Conservation (phyloP, 2,797 vertebrate genomes). For the Lophius americanus region DNA sequence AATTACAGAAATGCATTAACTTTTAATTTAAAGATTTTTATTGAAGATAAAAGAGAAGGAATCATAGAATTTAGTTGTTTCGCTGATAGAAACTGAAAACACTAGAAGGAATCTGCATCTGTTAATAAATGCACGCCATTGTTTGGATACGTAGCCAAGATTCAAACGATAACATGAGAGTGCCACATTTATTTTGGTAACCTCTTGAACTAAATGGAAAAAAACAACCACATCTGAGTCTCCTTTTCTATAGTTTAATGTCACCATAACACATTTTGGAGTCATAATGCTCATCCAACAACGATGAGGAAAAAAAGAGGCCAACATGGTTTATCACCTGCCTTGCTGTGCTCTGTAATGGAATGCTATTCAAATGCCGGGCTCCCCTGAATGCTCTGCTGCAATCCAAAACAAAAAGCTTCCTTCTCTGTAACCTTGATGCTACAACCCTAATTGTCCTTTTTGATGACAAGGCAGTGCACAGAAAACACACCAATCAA, state of each 20-base stretch:
- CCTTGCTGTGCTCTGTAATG: slow-evolving; percentile 56
- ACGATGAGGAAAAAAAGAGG: slow-evolving; percentile 53
- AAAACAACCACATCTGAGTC: slow-evolving; percentile 19
- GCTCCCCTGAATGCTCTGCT: slow-evolving; percentile 50
- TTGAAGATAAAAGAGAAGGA: slow-evolving; percentile 20
- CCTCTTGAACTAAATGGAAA: slow-evolving; percentile 28
- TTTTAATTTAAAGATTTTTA: no score
- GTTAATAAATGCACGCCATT: slow-evolving; percentile 29
- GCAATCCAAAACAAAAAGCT: slow-evolving; percentile 64
- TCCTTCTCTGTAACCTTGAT: slow-evolving; percentile 70
- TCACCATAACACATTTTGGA: slow-evolving; percentile 43
- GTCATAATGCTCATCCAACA: slow-evolving; percentile 35
- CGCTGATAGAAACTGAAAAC: slow-evolving; percentile 30
- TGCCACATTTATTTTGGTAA: slow-evolving; percentile 46
- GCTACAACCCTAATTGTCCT: slow-evolving; percentile 50
- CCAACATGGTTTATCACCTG: slow-evolving; percentile 53
- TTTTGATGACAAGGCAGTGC: slow-evolving; percentile 52
- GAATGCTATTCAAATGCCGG: slow-evolving; percentile 59
- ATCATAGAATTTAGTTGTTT: slow-evolving; percentile 7
- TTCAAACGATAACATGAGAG: slow-evolving; percentile 32
- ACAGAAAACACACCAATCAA: slow-evolving; percentile 56
- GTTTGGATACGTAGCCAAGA: slow-evolving; percentile 12
- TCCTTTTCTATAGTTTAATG: slow-evolving; percentile 42
- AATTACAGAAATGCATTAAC: no score
- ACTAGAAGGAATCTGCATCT: slow-evolving; percentile 23